These are phyloP conservation scores for Typhlichthys subterraneus DNA, from an alignment of 2,797 vertebrate species.

Conservation along the genomic window DNA sequence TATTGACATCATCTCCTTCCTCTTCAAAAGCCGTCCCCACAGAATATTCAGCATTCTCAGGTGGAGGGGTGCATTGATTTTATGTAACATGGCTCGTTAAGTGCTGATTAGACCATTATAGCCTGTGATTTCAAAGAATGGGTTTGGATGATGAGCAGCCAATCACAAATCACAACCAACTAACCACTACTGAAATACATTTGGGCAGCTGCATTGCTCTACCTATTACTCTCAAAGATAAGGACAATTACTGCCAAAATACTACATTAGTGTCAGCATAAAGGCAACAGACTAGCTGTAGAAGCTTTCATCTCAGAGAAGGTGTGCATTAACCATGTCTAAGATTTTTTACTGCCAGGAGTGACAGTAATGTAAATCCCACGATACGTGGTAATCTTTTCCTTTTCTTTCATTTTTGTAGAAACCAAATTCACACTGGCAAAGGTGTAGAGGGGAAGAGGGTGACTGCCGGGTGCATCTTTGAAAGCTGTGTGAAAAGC, in stretches of 20 bases:
- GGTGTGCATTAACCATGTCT: slow-evolving; percentile 18
- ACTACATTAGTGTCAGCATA: slow-evolving; percentile 27
- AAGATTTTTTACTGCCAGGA: slow-evolving; percentile 1
- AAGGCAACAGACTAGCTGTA: slow-evolving; percentile 26
- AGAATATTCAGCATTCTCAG: slow-evolving; percentile 72
- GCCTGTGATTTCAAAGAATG: slow-evolving; percentile 75
- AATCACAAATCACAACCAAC: slow-evolving; percentile 69
- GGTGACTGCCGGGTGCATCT: not conserved
- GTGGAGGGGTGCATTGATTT: slow-evolving; percentile 75
- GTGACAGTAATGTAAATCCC: not conserved
- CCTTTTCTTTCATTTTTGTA: not conserved
- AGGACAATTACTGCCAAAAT: slow-evolving; percentile 25
- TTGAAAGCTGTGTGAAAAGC: not conserved
- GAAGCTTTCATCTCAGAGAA: slow-evolving; percentile 21
- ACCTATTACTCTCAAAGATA: slow-evolving; percentile 35
- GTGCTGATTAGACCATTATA: slow-evolving; percentile 79
- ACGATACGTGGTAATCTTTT: not conserved
- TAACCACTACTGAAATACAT: slow-evolving; percentile 61
- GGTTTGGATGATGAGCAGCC: slow-evolving; percentile 67
- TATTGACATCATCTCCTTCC: slow-evolving; percentile 61
- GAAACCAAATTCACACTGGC: slow-evolving; percentile 12
- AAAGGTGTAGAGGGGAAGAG: slow-evolving; percentile 1
- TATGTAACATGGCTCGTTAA: slow-evolving; percentile 78
- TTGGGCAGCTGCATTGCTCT: slow-evolving; percentile 50
- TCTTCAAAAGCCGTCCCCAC: slow-evolving; percentile 55